Evolutionary conservation across 35 echinoderm and acorn worm species (phyloP).

Genomic region (Apostichopus californicus): DNA sequence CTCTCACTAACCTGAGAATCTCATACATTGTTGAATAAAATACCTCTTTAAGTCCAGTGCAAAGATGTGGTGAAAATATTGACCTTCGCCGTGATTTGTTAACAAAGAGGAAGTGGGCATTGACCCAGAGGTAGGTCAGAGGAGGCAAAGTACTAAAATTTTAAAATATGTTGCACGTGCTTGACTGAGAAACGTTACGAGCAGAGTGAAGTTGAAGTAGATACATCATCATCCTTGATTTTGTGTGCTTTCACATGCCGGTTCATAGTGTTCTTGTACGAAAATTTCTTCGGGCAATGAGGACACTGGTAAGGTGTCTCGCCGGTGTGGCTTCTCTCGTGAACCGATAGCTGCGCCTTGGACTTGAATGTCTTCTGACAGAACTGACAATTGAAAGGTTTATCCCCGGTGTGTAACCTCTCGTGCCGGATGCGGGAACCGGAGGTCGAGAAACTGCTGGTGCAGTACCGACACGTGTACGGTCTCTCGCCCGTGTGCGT

Average conservation of each 20-base stretch:
- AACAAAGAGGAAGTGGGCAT: no score
- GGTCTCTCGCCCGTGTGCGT: slow-evolving; percentile 26
- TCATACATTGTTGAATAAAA: no score
- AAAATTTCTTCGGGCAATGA: slow-evolving; percentile 10
- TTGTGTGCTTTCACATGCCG: slow-evolving; percentile 15
- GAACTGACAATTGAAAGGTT: slow-evolving; percentile 67
- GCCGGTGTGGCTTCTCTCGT: slow-evolving; percentile 22
- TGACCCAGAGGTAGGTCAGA: no score
- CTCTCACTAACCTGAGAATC: no score
- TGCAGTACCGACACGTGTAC: slow-evolving; percentile 31
- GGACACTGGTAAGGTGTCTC: slow-evolving; percentile 27
- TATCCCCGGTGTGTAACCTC: slow-evolving; percentile 76
- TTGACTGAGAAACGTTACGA: no score
- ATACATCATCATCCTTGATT: background rate
- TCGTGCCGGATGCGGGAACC: slow-evolving; percentile 17
- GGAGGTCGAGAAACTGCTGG: background rate
- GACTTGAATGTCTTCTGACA: slow-evolving; percentile 62
- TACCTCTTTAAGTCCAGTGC: no score
- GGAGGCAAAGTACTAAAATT: no score
- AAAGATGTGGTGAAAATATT: no score
- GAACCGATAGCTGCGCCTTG: background rate
- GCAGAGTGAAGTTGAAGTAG: no score
- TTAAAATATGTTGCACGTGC: no score
- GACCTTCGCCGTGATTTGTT: no score
- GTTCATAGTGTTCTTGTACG: background rate